Percentiles rank a stretch among this genome's conserved stretches.
phyloP scores from a whole-genome alignment of 2,113 vertebrate genomes.

The Anolis carolinensis region DNA sequence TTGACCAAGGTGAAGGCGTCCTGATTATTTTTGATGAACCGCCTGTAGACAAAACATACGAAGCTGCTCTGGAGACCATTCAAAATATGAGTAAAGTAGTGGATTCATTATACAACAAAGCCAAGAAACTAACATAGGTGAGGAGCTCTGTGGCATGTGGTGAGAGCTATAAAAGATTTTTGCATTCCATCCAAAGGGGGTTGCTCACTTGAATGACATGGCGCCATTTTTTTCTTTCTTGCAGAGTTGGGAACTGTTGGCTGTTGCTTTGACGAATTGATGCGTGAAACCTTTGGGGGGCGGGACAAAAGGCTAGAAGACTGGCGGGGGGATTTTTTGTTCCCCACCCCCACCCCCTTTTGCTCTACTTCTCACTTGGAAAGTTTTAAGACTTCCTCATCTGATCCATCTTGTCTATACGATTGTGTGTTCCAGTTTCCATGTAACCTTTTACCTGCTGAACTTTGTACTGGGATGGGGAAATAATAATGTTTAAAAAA shows the following conservation, averaged over 20 bases:
- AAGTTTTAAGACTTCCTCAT: slow-evolving; percentile 89
- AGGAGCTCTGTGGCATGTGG: slow-evolving; percentile 48
- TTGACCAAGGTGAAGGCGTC: slow-evolving; percentile 98
- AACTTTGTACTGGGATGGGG: slow-evolving; percentile 88
- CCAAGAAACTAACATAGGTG: slow-evolving; percentile 99
- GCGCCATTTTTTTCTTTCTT: slow-evolving; percentile 66
- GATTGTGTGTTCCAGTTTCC: slow-evolving; percentile 87
- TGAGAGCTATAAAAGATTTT: background rate
- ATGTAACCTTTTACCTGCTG: slow-evolving; percentile 90
- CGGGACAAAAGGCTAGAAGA: slow-evolving; percentile 85
- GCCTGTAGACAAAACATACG: slow-evolving; percentile 98
- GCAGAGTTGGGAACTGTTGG: slow-evolving; percentile 83
- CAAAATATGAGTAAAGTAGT: slow-evolving; percentile 99
- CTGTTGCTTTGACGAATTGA: slow-evolving; percentile 88
- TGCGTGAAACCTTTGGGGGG: slow-evolving; percentile 88
- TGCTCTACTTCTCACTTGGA: slow-evolving; percentile 84
- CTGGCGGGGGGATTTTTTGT: slow-evolving; percentile 41
- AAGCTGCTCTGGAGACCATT: slow-evolving; percentile 97
- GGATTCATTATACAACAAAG: slow-evolving; percentile 99
- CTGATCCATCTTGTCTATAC: slow-evolving; percentile 84
- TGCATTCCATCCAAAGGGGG: slow-evolving; percentile 18
- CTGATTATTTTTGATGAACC: slow-evolving; percentile 98
- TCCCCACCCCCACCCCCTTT: slow-evolving; percentile 61
- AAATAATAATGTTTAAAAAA: slow-evolving; percentile 91
- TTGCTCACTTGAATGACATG: slow-evolving; percentile 62